Conservation (phyloP, 2,113 vertebrate species). For the Vulpes lagopus region DNA sequence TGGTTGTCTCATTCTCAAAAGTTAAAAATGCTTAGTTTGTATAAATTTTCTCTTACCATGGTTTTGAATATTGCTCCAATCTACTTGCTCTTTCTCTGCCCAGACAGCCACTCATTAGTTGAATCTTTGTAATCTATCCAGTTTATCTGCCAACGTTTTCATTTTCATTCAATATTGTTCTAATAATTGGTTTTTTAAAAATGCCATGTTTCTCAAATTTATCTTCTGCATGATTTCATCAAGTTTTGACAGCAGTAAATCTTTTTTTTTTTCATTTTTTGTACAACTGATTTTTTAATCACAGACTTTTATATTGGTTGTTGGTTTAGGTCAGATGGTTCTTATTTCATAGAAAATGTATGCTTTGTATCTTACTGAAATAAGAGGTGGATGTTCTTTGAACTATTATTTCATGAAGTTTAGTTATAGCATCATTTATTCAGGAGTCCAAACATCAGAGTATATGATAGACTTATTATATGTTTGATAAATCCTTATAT, state of each 20-base stretch:
- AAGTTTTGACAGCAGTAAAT: neutral
- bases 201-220: neutral
- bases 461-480: neutral
- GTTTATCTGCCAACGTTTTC: slow-evolving; percentile 6
- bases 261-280: neutral
- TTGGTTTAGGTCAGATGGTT: slow-evolving; percentile 16
- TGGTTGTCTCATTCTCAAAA: neutral
- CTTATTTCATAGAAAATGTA: slow-evolving; percentile 32
- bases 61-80: neutral
- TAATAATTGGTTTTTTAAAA: slow-evolving; percentile 3
- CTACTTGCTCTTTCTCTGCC: neutral
- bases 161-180: slow-evolving; percentile 20
- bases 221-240: neutral
- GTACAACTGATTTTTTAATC: neutral
- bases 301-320: neutral
- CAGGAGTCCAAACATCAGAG: neutral
- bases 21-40: neutral
- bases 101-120: neutral
- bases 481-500: neutral
- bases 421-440: slow-evolving; percentile 42
- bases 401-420: slow-evolving; percentile 30
- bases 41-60: neutral
- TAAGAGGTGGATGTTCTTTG: neutral
- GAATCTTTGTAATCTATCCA: neutral
- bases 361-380: neutral